Evolutionary conservation across 2,113 vertebrate species (phyloP), one percentile per base, ranked within the genome.

Genomic region (Hippocampus comes): DNA sequence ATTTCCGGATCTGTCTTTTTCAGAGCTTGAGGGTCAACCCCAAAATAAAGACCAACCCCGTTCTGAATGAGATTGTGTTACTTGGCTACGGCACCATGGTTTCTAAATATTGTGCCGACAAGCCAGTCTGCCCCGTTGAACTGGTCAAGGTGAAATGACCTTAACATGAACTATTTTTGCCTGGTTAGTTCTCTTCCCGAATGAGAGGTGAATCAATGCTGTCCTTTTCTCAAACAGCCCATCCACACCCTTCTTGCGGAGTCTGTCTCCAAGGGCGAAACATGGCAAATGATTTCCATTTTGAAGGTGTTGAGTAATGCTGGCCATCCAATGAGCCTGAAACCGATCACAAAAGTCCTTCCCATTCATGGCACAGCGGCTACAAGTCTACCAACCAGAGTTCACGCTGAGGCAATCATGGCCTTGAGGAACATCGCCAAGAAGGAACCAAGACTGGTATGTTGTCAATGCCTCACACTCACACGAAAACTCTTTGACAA

Each of bases 231-330:
- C 60, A 55, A 20, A 78, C 76, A 96, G 95, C 93, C 93, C 43
- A 82, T 96, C 75, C 93, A 94, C 27, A 88, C 92, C 0, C 80
- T 89, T 63, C 90, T 91, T 67, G 69, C 83, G 12, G 91, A 94
- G 0, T 94, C 94, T 0, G 49, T 90, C 72, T 78, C 83, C 66
- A 93, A 74, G 21, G 80, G 63, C 59, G 78, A 93, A 1, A 79
- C 89, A 34, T 79, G 89, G 27, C 89, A 94, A 20, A 92, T 93
- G 34, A 84, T 82, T 66, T 76, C 95, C 63, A 86, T 87, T 55
- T 73, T 95, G 59, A 97, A 96, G 80, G 92, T 92, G 82, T 72
- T 96, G 61, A 94, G 92, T 57, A 97, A 96, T 53, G 74, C 94
- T 20, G 94, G 91, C n/a, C 93, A 94, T 42, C 89, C 90, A 71